A percentile compares a stretch with the other conserved stretches of the same genome.
Evolutionary conservation across 2,797 vertebrate species (phyloP).

Genomic region (Myotis daubentonii): DNA sequence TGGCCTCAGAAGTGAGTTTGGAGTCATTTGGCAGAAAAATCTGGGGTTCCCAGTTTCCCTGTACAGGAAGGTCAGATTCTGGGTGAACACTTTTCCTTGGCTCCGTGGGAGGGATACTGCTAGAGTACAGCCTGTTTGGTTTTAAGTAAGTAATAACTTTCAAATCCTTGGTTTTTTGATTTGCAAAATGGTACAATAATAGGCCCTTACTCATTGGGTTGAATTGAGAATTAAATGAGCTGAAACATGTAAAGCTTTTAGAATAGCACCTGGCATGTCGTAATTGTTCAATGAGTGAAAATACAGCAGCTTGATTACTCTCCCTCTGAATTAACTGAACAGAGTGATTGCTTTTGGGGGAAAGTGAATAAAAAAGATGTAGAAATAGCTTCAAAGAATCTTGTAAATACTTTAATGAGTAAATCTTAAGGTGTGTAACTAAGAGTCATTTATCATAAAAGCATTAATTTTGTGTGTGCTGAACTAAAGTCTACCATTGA

Average conservation of each 20-base stretch:
- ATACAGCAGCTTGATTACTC: slow-evolving; percentile 3
- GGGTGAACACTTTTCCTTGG: background rate
- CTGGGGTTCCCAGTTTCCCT: too few relatives aligned
- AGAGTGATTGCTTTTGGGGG: background rate
- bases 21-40: background rate
- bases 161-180: background rate
- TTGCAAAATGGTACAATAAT: background rate
- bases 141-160: background rate
- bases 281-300: background rate
- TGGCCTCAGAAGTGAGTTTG: background rate
- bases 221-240: background rate
- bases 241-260: background rate
- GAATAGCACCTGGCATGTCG: background rate
- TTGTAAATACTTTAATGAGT: background rate
- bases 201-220: background rate
- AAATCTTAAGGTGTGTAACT: background rate
- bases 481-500: background rate
- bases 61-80: too few relatives aligned
- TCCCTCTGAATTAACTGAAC: background rate
- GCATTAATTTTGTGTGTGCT: slow-evolving; percentile 9
- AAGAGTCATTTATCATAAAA: slow-evolving; percentile 41
- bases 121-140: background rate
- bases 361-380: background rate
- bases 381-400: slow-evolving; percentile 6
- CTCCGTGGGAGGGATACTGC: background rate